Conservation (phyloP, 2,113 vertebrate genomes). For the Agapornis roseicollis region DNA sequence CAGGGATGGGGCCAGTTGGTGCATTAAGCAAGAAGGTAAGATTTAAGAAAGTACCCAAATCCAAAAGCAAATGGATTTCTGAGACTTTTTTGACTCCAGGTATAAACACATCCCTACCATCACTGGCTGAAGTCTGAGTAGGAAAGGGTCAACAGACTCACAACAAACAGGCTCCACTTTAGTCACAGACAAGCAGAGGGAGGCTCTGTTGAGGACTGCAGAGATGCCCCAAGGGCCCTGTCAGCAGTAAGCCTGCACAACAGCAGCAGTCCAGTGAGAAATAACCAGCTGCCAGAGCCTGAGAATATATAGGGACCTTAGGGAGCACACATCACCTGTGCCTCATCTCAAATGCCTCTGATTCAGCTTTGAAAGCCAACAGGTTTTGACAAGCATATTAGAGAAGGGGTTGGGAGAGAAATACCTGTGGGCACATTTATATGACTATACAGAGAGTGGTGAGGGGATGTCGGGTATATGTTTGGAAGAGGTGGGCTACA, state of each 20-base stretch:
- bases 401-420: not conserved
- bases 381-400: not conserved
- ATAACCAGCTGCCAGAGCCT: slow-evolving; percentile 33
- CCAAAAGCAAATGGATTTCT: not conserved
- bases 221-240: not conserved
- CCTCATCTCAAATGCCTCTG: not conserved
- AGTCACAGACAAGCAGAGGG: not conserved
- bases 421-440: not conserved
- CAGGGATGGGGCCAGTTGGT: not conserved
- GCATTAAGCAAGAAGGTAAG: not conserved
- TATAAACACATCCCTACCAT: not conserved
- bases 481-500: not conserved
- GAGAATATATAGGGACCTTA: not conserved
- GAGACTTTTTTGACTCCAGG: not conserved
- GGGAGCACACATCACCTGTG: slow-evolving; percentile 21
- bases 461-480: not conserved
- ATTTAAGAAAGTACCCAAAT: not conserved
- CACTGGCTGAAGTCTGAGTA: not conserved
- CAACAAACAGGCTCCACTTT: not conserved
- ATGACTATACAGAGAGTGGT: not conserved
- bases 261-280: slow-evolving; percentile 11
- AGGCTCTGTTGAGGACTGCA: not conserved
- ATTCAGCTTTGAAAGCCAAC: not conserved
- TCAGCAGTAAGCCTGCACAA: not conserved
- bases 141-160: not conserved